Conservation (phyloP, 2,797 vertebrate species). For the Menidia menidia region DNA sequence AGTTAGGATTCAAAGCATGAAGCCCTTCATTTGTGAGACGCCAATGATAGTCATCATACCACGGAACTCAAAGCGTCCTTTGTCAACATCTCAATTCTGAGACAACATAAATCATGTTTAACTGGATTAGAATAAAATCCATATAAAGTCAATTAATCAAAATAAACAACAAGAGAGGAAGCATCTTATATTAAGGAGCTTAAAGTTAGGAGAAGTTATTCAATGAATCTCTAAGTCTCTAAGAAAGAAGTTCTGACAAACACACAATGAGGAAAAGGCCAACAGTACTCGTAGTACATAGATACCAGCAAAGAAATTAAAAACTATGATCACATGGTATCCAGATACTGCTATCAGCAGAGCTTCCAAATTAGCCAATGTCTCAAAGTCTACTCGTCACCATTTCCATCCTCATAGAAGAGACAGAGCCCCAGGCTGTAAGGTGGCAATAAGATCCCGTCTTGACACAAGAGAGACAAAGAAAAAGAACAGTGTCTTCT, state of each 20-base stretch:
- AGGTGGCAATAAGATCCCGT: conserved; percentile 46
- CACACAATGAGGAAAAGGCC: conserved; percentile 18
- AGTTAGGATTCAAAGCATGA: no score
- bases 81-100: background rate
- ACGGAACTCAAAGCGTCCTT: background rate
- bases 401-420: conserved; percentile 28
- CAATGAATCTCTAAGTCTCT: conserved; percentile 5
- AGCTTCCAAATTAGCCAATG: conserved; percentile 59
- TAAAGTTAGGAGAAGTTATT: background rate
- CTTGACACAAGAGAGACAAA: conserved; percentile 31
- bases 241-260: conserved; percentile 7
- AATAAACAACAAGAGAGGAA: background rate
- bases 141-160: background rate
- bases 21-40: no score
- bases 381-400: conserved; percentile 38
- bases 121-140: background rate
- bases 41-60: no score
- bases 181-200: background rate
- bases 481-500: conserved; percentile 20
- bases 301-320: background rate
- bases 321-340: background rate
- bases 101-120: background rate
- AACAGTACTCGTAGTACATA: conserved; percentile 7
- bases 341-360: conserved; percentile 30
- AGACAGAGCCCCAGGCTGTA: conserved; percentile 46